Conservation (phyloP, 2,797 vertebrate genomes). For the Falco biarmicus region DNA sequence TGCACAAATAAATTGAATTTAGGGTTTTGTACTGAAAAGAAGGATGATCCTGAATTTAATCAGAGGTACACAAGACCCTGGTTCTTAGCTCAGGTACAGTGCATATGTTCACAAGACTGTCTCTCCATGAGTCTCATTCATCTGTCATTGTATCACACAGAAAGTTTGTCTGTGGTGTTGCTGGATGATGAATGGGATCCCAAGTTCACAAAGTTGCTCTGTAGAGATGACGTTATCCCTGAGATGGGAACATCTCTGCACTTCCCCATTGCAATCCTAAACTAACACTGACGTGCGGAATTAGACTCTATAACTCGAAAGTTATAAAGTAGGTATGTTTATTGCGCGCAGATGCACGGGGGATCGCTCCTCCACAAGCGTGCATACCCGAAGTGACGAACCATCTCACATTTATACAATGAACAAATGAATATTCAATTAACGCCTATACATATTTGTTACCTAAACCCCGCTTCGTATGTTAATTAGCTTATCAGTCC, state of each 20-base stretch:
- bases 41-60: background rate
- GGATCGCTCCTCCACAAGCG: no score
- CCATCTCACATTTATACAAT: no score
- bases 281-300: no score
- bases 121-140: background rate
- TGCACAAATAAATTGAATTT: constrained; percentile 25
- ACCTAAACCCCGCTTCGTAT: no score
- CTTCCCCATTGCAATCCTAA: background rate
- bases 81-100: background rate
- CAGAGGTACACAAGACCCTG: background rate
- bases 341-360: no score
- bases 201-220: background rate
- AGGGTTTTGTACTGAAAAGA: background rate
- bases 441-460: no score
- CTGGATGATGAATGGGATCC: background rate
- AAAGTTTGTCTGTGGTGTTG: background rate
- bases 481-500: no score
- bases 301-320: no score
- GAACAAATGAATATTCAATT: no score
- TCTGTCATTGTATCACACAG: background rate
- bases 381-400: no score
- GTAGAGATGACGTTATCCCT: background rate
- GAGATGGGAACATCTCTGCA: background rate
- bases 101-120: background rate
- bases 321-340: no score